Evolutionary conservation across 1,140 invertebrate genomes (phyloP).

Genomic region (Anastrepha ludens): DNA sequence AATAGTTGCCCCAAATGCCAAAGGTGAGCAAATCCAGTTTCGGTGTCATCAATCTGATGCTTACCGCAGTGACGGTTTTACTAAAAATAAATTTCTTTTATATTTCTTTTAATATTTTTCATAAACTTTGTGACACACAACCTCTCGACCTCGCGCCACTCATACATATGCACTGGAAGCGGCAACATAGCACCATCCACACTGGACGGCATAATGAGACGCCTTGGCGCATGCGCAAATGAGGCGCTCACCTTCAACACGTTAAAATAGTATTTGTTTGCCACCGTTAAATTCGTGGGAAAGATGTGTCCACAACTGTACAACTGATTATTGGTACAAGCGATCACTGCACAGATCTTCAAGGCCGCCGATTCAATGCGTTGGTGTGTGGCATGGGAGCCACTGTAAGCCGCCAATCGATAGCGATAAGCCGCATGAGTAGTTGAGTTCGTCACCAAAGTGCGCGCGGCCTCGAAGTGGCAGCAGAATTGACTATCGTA

Average conservation of each 20-base stretch:
- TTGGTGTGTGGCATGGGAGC: constrained; percentile 62
- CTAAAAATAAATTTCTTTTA: background rate
- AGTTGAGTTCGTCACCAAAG: background rate
- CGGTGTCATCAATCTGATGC: constrained; percentile 28
- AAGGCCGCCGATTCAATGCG: constrained; percentile 68
- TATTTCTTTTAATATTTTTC: background rate
- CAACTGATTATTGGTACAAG: constrained; percentile 66
- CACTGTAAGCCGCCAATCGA: constrained; percentile 72
- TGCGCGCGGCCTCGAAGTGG: constrained; percentile 53
- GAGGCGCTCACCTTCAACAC: constrained; percentile 59
- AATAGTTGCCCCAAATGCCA: constrained; percentile 71
- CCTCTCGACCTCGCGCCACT: constrained; percentile 60
- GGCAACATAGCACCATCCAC: constrained; percentile 64
- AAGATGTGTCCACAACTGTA: constrained; percentile 69
- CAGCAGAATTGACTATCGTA: constrained; percentile 56
- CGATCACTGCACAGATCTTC: constrained; percentile 74
- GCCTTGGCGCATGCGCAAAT: constrained; percentile 61
- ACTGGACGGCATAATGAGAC: constrained; percentile 70
- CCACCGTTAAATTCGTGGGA: constrained; percentile 52
- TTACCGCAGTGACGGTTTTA: background rate
- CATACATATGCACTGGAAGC: constrained; percentile 60
- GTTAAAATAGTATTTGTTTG: constrained; percentile 62
- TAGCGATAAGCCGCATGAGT: constrained; percentile 66
- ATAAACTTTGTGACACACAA: background rate
- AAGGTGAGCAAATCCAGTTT: constrained; percentile 68